Base-by-base conservation (phyloP, 1,140 invertebrate species). In the Lanistes nyassanus region DNA sequence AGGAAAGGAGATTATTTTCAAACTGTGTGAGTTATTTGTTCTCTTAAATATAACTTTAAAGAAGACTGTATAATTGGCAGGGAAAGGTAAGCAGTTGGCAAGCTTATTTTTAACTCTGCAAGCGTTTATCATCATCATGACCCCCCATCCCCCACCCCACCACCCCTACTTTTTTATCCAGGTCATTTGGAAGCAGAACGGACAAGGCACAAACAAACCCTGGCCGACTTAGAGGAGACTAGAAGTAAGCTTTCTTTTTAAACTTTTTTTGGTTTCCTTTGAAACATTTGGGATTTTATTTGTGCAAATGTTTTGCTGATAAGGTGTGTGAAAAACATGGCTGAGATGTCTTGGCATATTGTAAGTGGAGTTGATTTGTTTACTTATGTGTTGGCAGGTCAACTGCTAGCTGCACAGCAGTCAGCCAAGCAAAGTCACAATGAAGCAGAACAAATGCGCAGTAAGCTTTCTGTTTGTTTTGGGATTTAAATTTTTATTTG, bases 371-470 rank as follows among this genome's bases (percentile, higher is more conserved):
- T 1, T 47, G 9, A 21, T 69, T 60, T 69, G 36, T 34, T 71
- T 62, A 5, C 71, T 62, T 76, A 62, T 3, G 53, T 62, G 26
- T 72, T 81, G 77, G 26, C 74, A 87, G 86, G 82, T 36, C 75
- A 78, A 69, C 75, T 86, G 56, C 75, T 78, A 31, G 85, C 82
- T 73, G 80, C 83, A 64, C 84, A 84, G 68, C 86, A 87, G 55
- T 51, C 74, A n/a, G 82, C 81, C 26, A 88, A 87, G 79, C 84
- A 87, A 69, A 85, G 76, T 68, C 83, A 86, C 73, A 88, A 86
- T 78, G 86, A 87, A 78, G 82, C 86, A 21, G 84, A 86, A 73
- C 84, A 88, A 60, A 78, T 85, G 37, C 80, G 79, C 73, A 85
- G 86, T 87, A 83, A 82, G 82, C 81, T 60, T 47, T 60, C 21